Evolutionary conservation across 2,113 vertebrate genomes (phyloP), one percentile per base, ranked within the genome.

Genomic region (Nothoprocta pentlandii): DNA sequence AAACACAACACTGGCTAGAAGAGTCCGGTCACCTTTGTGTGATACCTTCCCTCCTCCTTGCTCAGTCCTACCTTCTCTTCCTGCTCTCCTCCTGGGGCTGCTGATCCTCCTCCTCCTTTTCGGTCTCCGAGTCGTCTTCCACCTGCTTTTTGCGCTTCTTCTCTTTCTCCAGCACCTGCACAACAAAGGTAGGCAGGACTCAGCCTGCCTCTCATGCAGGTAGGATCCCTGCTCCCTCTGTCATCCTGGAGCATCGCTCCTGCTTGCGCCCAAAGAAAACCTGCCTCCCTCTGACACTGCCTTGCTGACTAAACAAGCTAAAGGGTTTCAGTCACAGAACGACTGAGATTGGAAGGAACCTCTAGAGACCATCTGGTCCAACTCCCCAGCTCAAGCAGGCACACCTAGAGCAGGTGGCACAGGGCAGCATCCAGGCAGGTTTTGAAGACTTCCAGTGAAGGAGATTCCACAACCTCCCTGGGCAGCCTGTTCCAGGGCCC

Each of bases 101-200:
- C 0, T 51, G 89, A 12, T 96, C 84, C 46, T 96, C 98, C 6
- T 98, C 98, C 14, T 98, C 96, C 10, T 93, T 98, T 81, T 98
- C 98, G 0, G 88, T 94, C 80, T 99, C 99, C 0, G 97, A 98
- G 28, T 98, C 98, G 0, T 81, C 97, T 3, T 98, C 98, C 10
- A 17, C 74, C 4, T 95, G 94, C 64, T 98, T 98, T 8, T 97
- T 98, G 16, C 99, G 98, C 73, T 99, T 99, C 95, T 98, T 99
- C 94, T 99, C 99, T 81, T 99, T 99, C 95, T 99, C 99, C 51
- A 99, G 97, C 86, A 99, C 99, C 99, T 99, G 93, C 4, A 41
- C 44, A 47, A 49, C 21, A 49, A 79, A 74, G n/a, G 7, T 34
- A 80, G 26, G 46, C 70, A 3, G 28, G 25, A 61, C 12, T 83